Evolutionary conservation across 2,888 invertebrate species (phyloP).

Genomic region (Formica aserva): DNA sequence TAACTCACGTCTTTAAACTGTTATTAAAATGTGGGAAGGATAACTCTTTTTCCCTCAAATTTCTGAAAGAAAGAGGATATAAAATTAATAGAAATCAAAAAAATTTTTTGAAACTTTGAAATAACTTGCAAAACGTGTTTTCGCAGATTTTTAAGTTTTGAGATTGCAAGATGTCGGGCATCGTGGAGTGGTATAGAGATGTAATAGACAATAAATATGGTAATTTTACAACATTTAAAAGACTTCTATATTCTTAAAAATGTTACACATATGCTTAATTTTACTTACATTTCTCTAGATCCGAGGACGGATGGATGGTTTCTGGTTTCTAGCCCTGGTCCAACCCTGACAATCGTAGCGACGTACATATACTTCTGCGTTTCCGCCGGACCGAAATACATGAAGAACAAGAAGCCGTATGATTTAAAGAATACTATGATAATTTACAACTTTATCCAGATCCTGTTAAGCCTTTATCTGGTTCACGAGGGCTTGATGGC

Average conservation of each 20-base stretch:
- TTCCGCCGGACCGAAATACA: slow-evolving; percentile 93
- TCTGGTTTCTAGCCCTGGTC: slow-evolving; percentile 90
- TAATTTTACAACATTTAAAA: slow-evolving; percentile 60
- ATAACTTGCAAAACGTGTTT: slow-evolving; percentile 2
- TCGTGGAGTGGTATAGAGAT: slow-evolving; percentile 82
- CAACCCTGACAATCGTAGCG: slow-evolving; percentile 89
- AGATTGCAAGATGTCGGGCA: slow-evolving; percentile 77
- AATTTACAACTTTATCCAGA: slow-evolving; percentile 95
- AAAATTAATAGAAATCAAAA: neutral
- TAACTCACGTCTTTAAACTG: neutral
- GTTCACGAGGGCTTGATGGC: slow-evolving; percentile 88
- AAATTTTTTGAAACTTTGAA: neutral
- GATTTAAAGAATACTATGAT: slow-evolving; percentile 92
- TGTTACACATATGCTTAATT: neutral
- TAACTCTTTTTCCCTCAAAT: neutral
- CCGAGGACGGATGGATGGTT: slow-evolving; percentile 91
- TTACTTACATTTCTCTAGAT: slow-evolving; percentile 85
- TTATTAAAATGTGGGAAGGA: neutral
- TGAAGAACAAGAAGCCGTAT: slow-evolving; percentile 94
- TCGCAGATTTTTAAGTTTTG: slow-evolving; percentile 11
- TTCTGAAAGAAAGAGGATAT: neutral
- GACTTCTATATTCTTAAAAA: neutral
- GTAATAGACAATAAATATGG: slow-evolving; percentile 80
- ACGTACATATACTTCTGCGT: slow-evolving; percentile 91
- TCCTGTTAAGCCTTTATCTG: slow-evolving; percentile 92